These are phyloP conservation scores for Columba livia DNA, from an alignment of 2,113 vertebrate species.

Conservation along the genomic window DNA sequence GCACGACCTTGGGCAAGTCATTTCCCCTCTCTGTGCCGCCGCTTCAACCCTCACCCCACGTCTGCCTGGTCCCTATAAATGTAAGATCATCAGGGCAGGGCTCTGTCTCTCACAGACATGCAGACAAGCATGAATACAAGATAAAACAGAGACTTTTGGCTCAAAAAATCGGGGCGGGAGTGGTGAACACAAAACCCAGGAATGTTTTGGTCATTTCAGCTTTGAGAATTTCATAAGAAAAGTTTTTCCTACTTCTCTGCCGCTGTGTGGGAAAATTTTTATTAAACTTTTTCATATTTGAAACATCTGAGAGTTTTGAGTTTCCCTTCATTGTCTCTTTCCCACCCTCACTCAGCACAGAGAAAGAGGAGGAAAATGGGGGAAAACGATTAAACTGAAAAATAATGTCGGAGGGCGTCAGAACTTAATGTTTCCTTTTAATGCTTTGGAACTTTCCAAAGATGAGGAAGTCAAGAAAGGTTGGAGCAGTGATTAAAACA, in stretches of 20 bases:
- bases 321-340: constrained; percentile 65
- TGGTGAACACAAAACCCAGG: constrained; percentile 32
- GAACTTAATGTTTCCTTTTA: constrained; percentile 58
- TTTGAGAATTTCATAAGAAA: constrained; percentile 18
- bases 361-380: constrained; percentile 43
- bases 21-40: constrained; percentile 5
- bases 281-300: constrained; percentile 45
- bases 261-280: constrained; percentile 29
- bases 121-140: not conserved
- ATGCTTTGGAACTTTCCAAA: constrained; percentile 57
- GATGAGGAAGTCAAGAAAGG: constrained; percentile 47
- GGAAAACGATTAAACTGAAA: constrained; percentile 53
- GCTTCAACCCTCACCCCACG: not conserved
- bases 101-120: not conserved
- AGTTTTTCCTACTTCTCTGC: constrained; percentile 1
- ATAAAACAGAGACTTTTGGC: constrained; percentile 7
- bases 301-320: constrained; percentile 49
- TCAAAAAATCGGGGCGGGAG: constrained; percentile 1
- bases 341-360: constrained; percentile 33
- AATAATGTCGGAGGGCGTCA: constrained; percentile 39
- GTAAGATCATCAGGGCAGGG: constrained; percentile 20
- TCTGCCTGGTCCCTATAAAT: not conserved
- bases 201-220: constrained; percentile 12
- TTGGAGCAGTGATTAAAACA: constrained; percentile 55
- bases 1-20: not conserved